Evolutionary conservation across 2,113 vertebrate genomes (phyloP), one percentile per base, ranked within the genome.

Genomic region (Heliornis fulica): DNA sequence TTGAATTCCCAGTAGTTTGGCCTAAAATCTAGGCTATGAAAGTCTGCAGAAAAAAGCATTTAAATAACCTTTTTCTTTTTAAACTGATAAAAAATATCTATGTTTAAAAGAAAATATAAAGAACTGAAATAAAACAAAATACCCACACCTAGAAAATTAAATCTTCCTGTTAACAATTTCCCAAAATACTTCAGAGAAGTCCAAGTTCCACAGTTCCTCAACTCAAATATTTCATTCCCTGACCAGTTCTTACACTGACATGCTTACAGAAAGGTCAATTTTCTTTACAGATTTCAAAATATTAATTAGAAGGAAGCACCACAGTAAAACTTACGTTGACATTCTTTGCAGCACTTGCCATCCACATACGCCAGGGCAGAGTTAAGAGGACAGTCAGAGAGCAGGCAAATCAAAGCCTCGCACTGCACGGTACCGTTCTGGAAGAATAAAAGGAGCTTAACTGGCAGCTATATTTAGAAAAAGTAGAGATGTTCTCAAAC

Each of bases 401-500:
- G 86, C 16, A 98, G 98, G 91, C 99, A 99, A 93, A 97, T 90
- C 95, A 99, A 96, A 95, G 98, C 98, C 96, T 99, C 99, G 4
- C 99, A 99, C 54, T 99, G 99, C 90, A 98, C 98, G 3, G 99
- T 99, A 40, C 99, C 99, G 2, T 99, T 99, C 99, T 99, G 98
- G 90, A 96, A 93, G 83, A 97, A 97, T 32, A 97, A 80, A 94
- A 95, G 21, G 40, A 34, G 38, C 32, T 91, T 79, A 82, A 57
- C 69, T 75, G 56, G 87, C 12, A 88, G 90, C 40, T 84, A 75
- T 43, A 87, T 84, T 94, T 78, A 92, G 83, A 70, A 64, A 64
- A 9, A 75, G 23, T 43, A 91, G 32, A 45, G 82, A 63, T 82
- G 17, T 79, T 89, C 64, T 61, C 41, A 65, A 88, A 77, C 41